A percentile compares a stretch with the other conserved stretches of the same genome.
Evolutionary conservation across 2,113 vertebrate genomes (phyloP).

Genomic region (Struthidea cinerea): DNA sequence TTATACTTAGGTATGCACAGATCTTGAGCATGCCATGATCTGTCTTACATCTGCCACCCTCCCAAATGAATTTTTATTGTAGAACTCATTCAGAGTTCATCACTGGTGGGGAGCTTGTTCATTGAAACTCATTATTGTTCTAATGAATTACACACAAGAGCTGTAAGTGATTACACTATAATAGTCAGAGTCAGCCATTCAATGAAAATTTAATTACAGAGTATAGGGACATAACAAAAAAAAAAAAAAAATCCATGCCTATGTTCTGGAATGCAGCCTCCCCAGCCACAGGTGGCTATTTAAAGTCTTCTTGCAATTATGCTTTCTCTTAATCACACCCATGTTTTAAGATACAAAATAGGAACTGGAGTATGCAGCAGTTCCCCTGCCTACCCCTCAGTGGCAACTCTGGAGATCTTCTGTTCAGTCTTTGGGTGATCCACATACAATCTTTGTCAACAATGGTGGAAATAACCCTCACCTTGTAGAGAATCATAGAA

Average conservation of each 20-base stretch:
- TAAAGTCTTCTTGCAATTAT: not conserved
- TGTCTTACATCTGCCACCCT: not conserved
- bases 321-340: not conserved
- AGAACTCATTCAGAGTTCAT: constrained; percentile 47
- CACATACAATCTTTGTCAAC: not conserved
- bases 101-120: constrained; percentile 24
- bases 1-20: not conserved
- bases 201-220: constrained; percentile 60
- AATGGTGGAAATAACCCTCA: not conserved
- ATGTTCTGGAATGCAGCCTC: constrained; percentile 15
- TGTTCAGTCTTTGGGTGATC: not conserved
- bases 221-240: not conserved
- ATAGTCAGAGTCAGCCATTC: constrained; percentile 49
- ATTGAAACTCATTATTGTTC: constrained; percentile 58
- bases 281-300: not conserved
- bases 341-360: not conserved
- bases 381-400: not conserved
- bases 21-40: not conserved
- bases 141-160: constrained; percentile 50
- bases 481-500: not conserved
- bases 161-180: constrained; percentile 53
- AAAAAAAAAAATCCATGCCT: not conserved
- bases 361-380: not conserved
- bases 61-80: constrained; percentile 7
- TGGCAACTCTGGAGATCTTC: not conserved